Evolutionary conservation across 2,888 invertebrate genomes (phyloP).

Genomic region (Apamea anceps): DNA sequence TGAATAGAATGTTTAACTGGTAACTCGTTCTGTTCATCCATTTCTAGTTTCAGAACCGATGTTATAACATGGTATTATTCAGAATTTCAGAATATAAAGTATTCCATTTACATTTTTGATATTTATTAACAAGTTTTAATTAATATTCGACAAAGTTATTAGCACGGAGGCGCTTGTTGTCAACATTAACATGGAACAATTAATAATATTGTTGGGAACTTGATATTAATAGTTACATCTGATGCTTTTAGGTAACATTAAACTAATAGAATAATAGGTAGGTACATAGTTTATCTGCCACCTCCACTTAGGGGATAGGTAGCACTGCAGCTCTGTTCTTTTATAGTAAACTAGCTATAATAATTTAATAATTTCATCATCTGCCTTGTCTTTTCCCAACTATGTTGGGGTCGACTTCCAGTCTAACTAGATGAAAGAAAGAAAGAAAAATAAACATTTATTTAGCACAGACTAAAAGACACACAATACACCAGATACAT

Average conservation of each 20-base stretch:
- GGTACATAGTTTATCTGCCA: neutral
- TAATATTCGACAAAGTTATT: conserved; percentile 18
- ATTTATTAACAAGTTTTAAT: conserved; percentile 36
- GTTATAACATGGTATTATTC: conserved; percentile 3
- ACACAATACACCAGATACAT: no score
- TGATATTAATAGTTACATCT: conserved; percentile 3
- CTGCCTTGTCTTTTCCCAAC: no score
- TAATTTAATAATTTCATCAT: no score
- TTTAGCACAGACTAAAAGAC: no score
- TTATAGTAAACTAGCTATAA: neutral
- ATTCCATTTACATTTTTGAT: conserved; percentile 26
- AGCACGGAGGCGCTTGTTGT: neutral
- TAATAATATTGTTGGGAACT: conserved; percentile 16
- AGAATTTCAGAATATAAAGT: conserved; percentile 12
- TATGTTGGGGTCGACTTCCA: no score
- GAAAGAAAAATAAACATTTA: no score
- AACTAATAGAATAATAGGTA: neutral
- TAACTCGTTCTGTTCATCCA: neutral
- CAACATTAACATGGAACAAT: conserved; percentile 4
- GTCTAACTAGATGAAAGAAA: no score
- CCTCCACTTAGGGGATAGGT: neutral
- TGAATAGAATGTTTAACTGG: neutral
- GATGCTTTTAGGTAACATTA: neutral
- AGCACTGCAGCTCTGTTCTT: neutral
- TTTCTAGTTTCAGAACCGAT: neutral